Base-by-base conservation (phyloP, 1,140 invertebrate species). In the Macrocentrus cingulum region DNA sequence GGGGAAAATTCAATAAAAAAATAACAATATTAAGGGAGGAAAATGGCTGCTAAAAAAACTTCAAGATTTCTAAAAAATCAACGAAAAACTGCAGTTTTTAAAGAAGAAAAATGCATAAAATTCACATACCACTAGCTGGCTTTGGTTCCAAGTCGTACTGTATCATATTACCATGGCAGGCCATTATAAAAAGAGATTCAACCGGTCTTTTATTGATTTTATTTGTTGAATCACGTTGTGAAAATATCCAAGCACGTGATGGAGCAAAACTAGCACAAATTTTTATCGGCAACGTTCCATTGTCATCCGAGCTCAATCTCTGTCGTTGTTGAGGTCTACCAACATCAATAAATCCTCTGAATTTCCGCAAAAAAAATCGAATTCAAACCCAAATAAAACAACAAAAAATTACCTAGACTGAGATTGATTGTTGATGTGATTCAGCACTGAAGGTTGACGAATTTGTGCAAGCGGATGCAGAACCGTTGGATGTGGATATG, bases 91-190 rank as follows among this genome's bases (percentile, higher is more conserved):
- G 22, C 23, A 53, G 37, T 19, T 15, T 19, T 53, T 15, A 32
- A 36, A 15, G 42, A 55, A 34, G 34, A 20, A 45, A 6, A 23
- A 36, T 55, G 50, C 34, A 51, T 37, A 41, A 59, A 54, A 61
- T 55, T n/a, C n/a, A 74, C 66, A 68, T 69, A 86, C 86, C 85
- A 73, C 85, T 74, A 56, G 83, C 81, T 61, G 88, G 86, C 68
- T 86, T 86, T 0, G 93, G 93, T 69, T 97, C 91, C 63, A 98
- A 82, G 72, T 92, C 86, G 64, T 98, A 96, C 71, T 98, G 94
- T 57, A 95, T 85, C 64, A 98, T 84, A 54, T 85, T 88, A 19
- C 94, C 95, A 69, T 90, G 87, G 61, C 91, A 92, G 34, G 91
- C 89, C 85, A 95, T 91, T 1, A 97, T 84, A 73, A 95, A 97